Evolutionary conservation across 1,140 invertebrate genomes (phyloP).

Genomic region (Bombus sibiricus): DNA sequence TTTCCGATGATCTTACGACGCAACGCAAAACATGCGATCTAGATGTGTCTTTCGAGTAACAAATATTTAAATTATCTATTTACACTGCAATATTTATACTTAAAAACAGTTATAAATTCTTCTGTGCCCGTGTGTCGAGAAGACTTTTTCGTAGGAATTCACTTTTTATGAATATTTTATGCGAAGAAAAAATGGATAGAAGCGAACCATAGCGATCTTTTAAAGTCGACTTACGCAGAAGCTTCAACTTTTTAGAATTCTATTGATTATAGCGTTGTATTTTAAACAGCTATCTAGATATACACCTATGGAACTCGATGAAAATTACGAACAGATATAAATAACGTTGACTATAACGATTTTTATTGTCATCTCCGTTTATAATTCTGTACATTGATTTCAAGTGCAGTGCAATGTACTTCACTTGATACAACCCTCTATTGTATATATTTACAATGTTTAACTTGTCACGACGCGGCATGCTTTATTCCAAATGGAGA

Average conservation of each 20-base stretch:
- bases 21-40: constrained; percentile 52
- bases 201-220: not conserved
- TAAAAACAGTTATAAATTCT: constrained; percentile 56
- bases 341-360: not conserved
- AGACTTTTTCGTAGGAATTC: not conserved
- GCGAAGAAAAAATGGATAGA: not conserved
- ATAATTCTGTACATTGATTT: not conserved
- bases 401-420: not conserved
- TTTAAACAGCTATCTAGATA: not conserved
- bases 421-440: not conserved
- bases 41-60: constrained; percentile 70
- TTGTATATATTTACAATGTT: not conserved
- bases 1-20: constrained; percentile 60
- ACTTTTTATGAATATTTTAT: not conserved
- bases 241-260: not conserved
- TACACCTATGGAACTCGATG: not conserved
- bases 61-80: constrained; percentile 73
- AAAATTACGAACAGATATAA: not conserved
- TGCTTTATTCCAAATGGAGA: not conserved
- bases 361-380: not conserved
- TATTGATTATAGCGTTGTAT: not conserved
- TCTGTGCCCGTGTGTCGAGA: constrained; percentile 54
- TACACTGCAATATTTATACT: constrained; percentile 72
- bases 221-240: not conserved
- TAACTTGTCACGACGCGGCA: not conserved